Evolutionary conservation across 2,113 vertebrate species (phyloP).

Genomic region (Dunckerocampus dactyliophorus): DNA sequence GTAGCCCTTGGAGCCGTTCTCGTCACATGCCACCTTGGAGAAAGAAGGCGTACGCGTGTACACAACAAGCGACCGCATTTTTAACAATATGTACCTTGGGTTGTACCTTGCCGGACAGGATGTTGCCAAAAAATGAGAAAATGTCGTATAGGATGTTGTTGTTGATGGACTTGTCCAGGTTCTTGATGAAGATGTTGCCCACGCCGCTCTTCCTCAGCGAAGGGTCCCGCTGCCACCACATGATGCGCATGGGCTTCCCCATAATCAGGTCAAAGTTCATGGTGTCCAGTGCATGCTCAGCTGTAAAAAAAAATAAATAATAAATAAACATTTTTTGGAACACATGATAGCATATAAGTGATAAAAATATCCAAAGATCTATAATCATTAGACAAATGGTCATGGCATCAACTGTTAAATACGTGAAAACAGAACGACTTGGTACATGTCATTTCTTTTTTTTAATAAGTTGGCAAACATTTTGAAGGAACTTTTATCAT

Average conservation of each 20-base stretch:
- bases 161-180: constrained; percentile 98
- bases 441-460: too few relatives aligned
- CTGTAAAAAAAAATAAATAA: constrained; percentile 58
- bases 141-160: constrained; percentile 99
- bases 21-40: constrained; percentile 92
- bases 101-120: constrained; percentile 95
- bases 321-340: too few relatives aligned
- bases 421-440: too few relatives aligned
- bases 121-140: constrained; percentile 98
- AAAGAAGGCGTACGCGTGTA: constrained; percentile 22
- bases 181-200: constrained; percentile 99
- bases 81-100: too few relatives aligned
- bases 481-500: too few relatives aligned
- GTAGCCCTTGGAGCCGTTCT: constrained; percentile 98
- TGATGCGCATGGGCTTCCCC: constrained; percentile 95
- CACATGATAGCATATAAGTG: too few relatives aligned
- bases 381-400: too few relatives aligned
- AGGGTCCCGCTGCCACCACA: constrained; percentile 99
- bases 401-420: too few relatives aligned
- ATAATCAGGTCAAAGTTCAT: constrained; percentile 99
- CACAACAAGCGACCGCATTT: too few relatives aligned
- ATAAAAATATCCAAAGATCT: not conserved
- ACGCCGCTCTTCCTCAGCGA: constrained; percentile 96
- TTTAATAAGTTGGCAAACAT: too few relatives aligned
- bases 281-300: constrained; percentile 95